Base-by-base conservation (phyloP, 1,140 invertebrate species). In the Drosophila ohnishii region DNA sequence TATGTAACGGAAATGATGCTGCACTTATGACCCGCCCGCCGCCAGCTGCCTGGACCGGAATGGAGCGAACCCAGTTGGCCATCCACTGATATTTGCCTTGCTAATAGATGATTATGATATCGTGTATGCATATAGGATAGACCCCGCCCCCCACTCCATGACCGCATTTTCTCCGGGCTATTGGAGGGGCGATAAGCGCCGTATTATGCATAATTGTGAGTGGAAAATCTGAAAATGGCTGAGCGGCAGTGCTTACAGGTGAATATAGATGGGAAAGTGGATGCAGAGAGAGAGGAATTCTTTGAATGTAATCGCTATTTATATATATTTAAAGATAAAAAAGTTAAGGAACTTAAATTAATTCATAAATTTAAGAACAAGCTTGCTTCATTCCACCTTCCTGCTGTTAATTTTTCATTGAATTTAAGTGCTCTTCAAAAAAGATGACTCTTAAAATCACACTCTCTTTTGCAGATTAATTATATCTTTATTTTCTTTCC, bases 1-100 rank as follows among this genome's bases (percentile, higher is more conserved):
- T 88, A 88, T 88, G 80, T 88, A 84, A 88, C 84, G 84, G 84
- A 88, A 88, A 88, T 88, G 84, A 88, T 88, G 73, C 80, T 88
- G 84, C 84, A 88, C 84, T 88, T 88, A 69, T 86, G 78, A 55
- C 63, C 78, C 50, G 32, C 13, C 45, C 45, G 11, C 45, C 25
- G 45, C 45, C 45, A 50, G 79, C 75, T 64, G 62, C 63, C 63
- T 72, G 69, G 66, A 71, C 56, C 67, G 19, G 40, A 34, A 30
- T 45, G 55, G 40, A 64, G 74, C 67, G 47, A 78, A 75, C 65
- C 59, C 71, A 81, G 69, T 63, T 57, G 70, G 72, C 66, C 65
- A 78, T 51, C 37, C 69, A 53, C 60, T 78, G 75, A 86, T 55
- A 55, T 85, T 86, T 85, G 74, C 61, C 50, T 74, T 75, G 58